These are phyloP conservation scores for Oriolus oriolus DNA, from an alignment of 2,113 vertebrate genomes.

Conservation along the genomic window DNA sequence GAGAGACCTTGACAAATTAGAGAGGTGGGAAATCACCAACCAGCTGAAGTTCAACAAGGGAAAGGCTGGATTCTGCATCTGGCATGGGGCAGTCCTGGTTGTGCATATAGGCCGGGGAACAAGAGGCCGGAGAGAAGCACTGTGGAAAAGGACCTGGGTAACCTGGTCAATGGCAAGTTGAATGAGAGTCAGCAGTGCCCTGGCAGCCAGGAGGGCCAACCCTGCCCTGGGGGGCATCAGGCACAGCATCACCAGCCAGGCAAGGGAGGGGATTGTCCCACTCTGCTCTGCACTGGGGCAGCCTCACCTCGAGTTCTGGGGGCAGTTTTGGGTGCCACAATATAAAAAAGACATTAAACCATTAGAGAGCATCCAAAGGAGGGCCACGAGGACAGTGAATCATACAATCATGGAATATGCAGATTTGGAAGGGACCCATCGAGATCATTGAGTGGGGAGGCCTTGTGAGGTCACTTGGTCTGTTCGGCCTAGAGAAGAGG, in stretches of 20 bases:
- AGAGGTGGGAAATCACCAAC: background rate
- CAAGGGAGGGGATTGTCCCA: background rate
- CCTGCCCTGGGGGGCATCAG: background rate
- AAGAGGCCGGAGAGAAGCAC: background rate
- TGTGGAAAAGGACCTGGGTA: background rate
- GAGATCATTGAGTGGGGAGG: background rate
- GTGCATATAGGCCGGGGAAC: background rate
- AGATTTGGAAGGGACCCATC: background rate
- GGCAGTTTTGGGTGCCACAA: background rate
- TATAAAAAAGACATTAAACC: background rate
- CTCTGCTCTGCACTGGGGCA: accelerated
- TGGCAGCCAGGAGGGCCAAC: background rate
- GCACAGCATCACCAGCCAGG: accelerated
- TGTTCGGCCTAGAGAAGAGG: background rate
- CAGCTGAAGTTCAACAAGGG: background rate
- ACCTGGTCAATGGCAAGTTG: background rate
- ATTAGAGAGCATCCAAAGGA: background rate
- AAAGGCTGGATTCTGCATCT: background rate
- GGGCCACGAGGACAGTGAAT: background rate
- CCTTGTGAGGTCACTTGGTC: background rate
- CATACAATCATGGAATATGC: background rate
- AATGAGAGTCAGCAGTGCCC: background rate
- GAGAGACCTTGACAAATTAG: background rate
- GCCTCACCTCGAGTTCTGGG: background rate
- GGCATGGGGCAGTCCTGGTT: background rate